Evolutionary conservation across 2,888 invertebrate species (phyloP).

Genomic region (Blera fallax): DNA sequence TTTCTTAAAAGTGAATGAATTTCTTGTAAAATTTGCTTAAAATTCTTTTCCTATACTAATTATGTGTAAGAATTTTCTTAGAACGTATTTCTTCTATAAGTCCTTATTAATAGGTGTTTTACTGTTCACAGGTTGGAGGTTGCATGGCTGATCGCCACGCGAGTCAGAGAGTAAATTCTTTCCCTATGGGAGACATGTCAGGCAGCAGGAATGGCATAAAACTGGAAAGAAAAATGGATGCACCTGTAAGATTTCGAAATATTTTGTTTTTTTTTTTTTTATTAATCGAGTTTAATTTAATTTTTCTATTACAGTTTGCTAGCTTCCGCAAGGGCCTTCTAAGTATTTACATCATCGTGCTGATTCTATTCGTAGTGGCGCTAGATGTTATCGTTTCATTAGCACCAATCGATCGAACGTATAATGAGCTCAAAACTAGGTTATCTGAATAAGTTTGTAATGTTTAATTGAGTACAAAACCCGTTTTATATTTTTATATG

Average conservation of each 20-base stretch:
- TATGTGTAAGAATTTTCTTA: conserved; percentile 35
- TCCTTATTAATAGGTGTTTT: conserved; percentile 77
- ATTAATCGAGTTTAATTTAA: neutral
- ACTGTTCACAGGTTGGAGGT: conserved; percentile 86
- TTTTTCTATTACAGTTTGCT: conserved; percentile 86
- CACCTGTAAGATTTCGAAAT: conserved; percentile 85
- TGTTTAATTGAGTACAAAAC: conserved; percentile 26
- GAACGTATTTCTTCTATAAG: conserved; percentile 74
- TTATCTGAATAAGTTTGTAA: conserved; percentile 36
- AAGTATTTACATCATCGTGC: conserved; percentile 89
- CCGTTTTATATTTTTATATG: conserved; percentile 22
- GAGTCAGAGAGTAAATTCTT: conserved; percentile 88
- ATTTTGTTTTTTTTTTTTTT: conserved; percentile 5
- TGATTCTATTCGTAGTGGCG: conserved; percentile 86
- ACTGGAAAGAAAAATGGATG: conserved; percentile 88
- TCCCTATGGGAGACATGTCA: conserved; percentile 92
- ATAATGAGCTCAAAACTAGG: conserved; percentile 75
- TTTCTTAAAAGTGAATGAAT: neutral
- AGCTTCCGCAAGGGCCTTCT: conserved; percentile 89
- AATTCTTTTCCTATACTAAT: conserved; percentile 55
- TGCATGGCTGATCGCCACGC: conserved; percentile 89
- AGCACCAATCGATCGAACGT: conserved; percentile 88
- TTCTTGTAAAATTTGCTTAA: conserved; percentile 56
- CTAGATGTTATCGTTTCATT: conserved; percentile 89
- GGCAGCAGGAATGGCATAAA: conserved; percentile 85